phyloP scores from a whole-genome alignment of 2,113 vertebrate species.

The Corvus cornix region DNA sequence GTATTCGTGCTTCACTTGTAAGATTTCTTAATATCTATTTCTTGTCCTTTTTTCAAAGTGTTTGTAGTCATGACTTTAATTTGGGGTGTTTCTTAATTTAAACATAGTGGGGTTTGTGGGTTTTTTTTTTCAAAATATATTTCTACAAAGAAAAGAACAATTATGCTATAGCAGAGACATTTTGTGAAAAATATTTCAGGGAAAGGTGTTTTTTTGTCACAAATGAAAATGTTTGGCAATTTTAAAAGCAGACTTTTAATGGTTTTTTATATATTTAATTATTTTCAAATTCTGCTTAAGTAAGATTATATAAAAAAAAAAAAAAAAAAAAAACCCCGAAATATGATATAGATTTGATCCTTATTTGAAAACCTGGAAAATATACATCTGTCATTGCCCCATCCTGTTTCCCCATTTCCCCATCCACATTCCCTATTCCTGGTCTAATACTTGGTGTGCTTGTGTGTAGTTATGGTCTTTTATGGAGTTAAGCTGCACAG shows the following conservation, averaged over 20 bases:
- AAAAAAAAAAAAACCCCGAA: accelerated
- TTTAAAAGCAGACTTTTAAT: background rate
- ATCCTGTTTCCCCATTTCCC: background rate
- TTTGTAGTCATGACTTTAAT: background rate
- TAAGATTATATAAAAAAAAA: accelerated
- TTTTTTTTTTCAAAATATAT: too few species aligned
- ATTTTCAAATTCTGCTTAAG: background rate
- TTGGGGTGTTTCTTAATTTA: background rate
- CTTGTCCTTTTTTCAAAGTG: background rate
- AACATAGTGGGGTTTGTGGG: accelerated
- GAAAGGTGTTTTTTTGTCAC: background rate
- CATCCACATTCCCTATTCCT: background rate
- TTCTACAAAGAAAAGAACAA: background rate
- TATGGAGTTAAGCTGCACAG: background rate
- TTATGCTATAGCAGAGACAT: background rate
- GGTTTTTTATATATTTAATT: accelerated
- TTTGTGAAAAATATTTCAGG: background rate
- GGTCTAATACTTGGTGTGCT: accelerated
- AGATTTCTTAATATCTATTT: background rate
- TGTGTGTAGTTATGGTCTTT: background rate
- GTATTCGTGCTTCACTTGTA: background rate
- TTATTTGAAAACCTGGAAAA: background rate
- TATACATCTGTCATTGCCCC: background rate
- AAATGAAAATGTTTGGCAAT: accelerated
- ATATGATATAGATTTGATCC: background rate